Evolutionary conservation across 1,140 invertebrate species (phyloP).

Genomic region (Himalopsyche phryganea): DNA sequence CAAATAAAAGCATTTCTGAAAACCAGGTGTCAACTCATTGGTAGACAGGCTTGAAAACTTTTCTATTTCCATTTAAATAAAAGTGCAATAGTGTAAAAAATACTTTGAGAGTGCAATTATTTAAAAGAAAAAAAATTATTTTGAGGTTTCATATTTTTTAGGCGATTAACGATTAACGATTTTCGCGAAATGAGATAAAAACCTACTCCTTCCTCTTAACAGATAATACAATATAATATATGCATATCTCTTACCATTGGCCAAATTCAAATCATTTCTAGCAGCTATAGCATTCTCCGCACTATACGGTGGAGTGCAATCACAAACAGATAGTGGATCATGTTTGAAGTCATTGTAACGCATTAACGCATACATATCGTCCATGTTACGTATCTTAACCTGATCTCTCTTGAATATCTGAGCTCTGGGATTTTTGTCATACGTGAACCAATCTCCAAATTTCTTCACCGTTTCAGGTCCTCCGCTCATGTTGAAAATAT

Average conservation of each 20-base stretch:
- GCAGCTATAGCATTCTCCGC: conserved; percentile 71
- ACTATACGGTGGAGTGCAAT: conserved; percentile 68
- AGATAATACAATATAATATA: no score
- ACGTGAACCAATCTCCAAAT: conserved; percentile 71
- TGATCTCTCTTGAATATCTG: conserved; percentile 63
- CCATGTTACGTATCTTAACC: conserved; percentile 52
- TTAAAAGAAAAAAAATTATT: no score
- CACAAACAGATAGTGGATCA: conserved; percentile 66
- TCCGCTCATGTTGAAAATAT: conserved; percentile 65
- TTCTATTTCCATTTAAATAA: no score
- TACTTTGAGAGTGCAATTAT: no score
- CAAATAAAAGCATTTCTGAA: no score
- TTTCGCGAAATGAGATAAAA: no score
- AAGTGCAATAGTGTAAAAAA: no score
- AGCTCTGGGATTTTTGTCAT: conserved; percentile 62
- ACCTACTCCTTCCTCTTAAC: no score
- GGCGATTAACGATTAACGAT: no score
- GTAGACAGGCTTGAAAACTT: no score
- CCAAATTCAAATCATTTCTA: conserved; percentile 66
- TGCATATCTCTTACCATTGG: conserved; percentile 53
- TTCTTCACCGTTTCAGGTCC: conserved; percentile 54
- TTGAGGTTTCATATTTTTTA: no score
- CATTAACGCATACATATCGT: conserved; percentile 61
- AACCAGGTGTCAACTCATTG: no score
- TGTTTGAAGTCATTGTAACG: conserved; percentile 71